phyloP scores from a whole-genome alignment of 2,888 invertebrate genomes.

The Folsomia manolachei region DNA sequence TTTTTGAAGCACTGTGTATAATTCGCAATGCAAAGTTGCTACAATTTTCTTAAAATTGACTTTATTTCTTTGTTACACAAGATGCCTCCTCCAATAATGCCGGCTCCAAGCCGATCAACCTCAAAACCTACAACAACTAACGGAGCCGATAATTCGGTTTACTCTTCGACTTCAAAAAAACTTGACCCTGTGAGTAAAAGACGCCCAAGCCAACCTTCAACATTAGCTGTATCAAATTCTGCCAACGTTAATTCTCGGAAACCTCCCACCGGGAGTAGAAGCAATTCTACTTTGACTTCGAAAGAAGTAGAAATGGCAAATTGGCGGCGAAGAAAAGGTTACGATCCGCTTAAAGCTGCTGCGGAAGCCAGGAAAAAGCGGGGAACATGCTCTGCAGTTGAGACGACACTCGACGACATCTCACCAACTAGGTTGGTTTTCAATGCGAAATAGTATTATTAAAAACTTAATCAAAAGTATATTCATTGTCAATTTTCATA shows the following conservation, averaged over 20 bases:
- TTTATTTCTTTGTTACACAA: background rate
- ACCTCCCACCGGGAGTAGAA: constrained; percentile 56
- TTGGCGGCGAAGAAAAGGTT: constrained; percentile 92
- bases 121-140: background rate
- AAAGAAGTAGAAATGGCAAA: constrained; percentile 86
- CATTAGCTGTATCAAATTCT: background rate
- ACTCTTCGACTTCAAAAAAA: background rate
- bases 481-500: too few species aligned
- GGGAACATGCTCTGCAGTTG: constrained; percentile 25
- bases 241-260: background rate
- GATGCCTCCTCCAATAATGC: background rate
- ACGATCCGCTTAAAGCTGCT: constrained; percentile 92
- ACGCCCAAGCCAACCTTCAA: background rate
- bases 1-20: too few species aligned
- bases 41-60: background rate
- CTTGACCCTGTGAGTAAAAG: background rate
- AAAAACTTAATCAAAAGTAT: too few species aligned
- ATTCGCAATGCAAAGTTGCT: too few species aligned
- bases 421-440: constrained; percentile 15
- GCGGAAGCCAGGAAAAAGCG: constrained; percentile 67
- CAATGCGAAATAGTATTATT: too few species aligned
- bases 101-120: background rate
- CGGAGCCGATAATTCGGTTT: background rate
- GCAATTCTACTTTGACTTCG: constrained; percentile 68
- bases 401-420: constrained; percentile 34